A percentile compares a stretch with the other conserved stretches of the same genome.
phyloP scores from a whole-genome alignment of 2,113 vertebrate species.

The Willisornis vidua region DNA sequence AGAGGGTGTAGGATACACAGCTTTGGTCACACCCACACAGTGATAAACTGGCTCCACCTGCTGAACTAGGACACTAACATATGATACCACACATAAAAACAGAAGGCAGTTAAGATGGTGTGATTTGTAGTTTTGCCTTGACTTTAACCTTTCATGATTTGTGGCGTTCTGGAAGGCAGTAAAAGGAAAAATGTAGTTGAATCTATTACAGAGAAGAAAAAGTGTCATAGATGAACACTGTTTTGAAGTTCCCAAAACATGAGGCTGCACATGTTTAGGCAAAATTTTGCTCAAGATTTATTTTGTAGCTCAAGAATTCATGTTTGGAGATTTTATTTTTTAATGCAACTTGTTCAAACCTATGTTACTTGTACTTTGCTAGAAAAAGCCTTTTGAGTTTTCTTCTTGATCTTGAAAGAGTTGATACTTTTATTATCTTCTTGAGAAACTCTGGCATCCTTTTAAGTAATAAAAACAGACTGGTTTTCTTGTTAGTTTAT shows the following conservation, averaged over 20 bases:
- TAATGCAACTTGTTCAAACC: background rate
- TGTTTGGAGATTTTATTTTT: background rate
- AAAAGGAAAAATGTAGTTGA: background rate
- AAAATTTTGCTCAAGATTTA: background rate
- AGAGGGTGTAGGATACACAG: too few species aligned
- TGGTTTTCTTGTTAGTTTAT: background rate
- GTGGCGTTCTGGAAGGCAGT: background rate
- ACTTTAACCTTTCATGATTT: background rate
- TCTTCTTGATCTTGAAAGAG: background rate
- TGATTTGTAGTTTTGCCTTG: accelerated
- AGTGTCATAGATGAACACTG: background rate
- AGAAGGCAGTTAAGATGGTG: background rate
- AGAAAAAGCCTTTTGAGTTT: background rate
- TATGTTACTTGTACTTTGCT: background rate
- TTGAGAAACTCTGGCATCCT: background rate
- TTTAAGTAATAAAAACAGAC: background rate
- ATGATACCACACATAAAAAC: background rate
- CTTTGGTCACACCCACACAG: too few species aligned
- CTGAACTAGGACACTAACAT: too few species aligned
- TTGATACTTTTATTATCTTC: background rate
- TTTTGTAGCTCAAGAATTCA: background rate
- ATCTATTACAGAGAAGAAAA: background rate
- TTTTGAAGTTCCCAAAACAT: background rate
- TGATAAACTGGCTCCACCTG: too few species aligned
- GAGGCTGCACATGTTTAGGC: background rate